Conservation (phyloP, 2,113 vertebrate species). For the Numida meleagris region DNA sequence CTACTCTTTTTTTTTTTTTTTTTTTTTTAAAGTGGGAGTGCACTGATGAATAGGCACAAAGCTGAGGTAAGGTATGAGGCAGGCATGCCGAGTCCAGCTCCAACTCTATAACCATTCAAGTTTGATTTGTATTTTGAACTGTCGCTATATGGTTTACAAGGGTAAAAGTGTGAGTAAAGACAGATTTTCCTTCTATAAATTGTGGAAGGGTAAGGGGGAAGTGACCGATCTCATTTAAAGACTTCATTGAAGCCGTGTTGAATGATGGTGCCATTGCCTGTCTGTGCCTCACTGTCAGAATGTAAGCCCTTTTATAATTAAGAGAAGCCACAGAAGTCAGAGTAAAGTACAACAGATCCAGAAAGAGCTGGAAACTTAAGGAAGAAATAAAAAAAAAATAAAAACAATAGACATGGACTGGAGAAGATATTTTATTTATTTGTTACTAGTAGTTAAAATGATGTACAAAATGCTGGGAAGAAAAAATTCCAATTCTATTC, state of each 20-base stretch:
- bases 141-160: slow-evolving; percentile 34
- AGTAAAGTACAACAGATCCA: slow-evolving; percentile 51
- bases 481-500: slow-evolving; percentile 76
- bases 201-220: slow-evolving; percentile 38
- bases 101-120: neutral
- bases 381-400: neutral
- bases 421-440: slow-evolving; percentile 79
- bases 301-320: slow-evolving; percentile 56
- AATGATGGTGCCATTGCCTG: slow-evolving; percentile 58
- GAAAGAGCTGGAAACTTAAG: slow-evolving; percentile 61
- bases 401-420: slow-evolving; percentile 41
- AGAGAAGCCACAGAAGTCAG: slow-evolving; percentile 55
- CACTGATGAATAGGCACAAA: neutral
- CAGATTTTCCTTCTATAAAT: slow-evolving; percentile 55
- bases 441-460: slow-evolving; percentile 76
- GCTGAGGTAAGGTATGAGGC: neutral
- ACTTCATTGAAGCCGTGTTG: slow-evolving; percentile 34
- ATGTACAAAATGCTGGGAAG: slow-evolving; percentile 77
- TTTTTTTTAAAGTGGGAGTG: neutral
- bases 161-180: slow-evolving; percentile 39
- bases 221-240: slow-evolving; percentile 61
- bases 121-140: slow-evolving; percentile 31
- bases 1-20: too few species aligned
- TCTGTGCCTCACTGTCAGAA: slow-evolving; percentile 45
- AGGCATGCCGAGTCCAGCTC: neutral